Evolutionary conservation across 2,797 vertebrate genomes (phyloP), one percentile per base, ranked within the genome.

Genomic region (Alauda arvensis): DNA sequence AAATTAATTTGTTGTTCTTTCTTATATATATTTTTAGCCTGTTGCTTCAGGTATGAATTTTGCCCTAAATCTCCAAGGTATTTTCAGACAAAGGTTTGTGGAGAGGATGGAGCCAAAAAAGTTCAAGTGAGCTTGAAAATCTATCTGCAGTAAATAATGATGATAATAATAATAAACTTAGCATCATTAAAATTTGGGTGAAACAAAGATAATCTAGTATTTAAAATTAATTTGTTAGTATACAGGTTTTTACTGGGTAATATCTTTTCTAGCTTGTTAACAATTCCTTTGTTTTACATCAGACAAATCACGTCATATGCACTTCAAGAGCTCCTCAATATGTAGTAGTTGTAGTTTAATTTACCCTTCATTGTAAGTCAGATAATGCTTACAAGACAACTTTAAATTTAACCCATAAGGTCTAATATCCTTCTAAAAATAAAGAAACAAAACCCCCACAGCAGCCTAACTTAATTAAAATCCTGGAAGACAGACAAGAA

Each of bases 341-440:
- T 43, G 3, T 39, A 31, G 48, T 52, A 59, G 42, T 29, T 79
- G 9, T 43, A 62, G 63, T 46, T 80, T 39, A 60, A 70, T 79
- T 70, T 90, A 88, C 28, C 19, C 29, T 75, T 75, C 10, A 4
- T 80, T 61, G 6, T 61, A 74, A 77, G 46, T 79, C 72, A 71
- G 59, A 45, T 75, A 60, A 59, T 31, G 26, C 26, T 82, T 84
- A 59, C 21, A 68, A 83, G 46, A 37, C 5, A 5, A 40, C 46
- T 88, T 83, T 31, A 74, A 8, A 74, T 92, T 91, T 92, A 85
- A 90, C 55, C 51, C 20, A 3, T 68, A 43, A 74, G 7, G 18
- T 68, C 82, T 87, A 90, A 79, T 86, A 90, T 77, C 57, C 78
- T 77, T 87, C 77, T 68, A 29, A 66, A 93, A 91, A 75, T 83